Base-by-base conservation (phyloP, 2,797 vertebrate genomes). In the Macrochelys suwanniensis region DNA sequence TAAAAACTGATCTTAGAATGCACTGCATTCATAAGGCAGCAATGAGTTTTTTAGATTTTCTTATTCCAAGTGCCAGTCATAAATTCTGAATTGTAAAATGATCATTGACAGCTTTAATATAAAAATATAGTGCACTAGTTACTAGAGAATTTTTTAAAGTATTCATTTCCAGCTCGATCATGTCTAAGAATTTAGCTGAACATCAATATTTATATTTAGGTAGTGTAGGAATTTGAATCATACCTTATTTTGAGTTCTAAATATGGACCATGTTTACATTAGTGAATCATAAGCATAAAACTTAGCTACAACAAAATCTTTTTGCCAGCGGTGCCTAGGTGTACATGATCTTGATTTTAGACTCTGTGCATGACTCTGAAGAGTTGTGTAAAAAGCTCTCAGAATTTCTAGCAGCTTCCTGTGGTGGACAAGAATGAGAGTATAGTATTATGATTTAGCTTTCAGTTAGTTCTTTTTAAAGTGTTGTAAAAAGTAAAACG, bases 171-270 rank as follows among this genome's bases (percentile, higher is more conserved):
- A 95, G 56, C 97, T 96, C 94, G 96, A 97, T 96, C 96, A 97
- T 88, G 95, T 96, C 97, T 97, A 97, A 97, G 93, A 97, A 97
- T 97, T 94, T 96, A 97, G 95, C 95, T 96, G 96, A 98, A 96
- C 94, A 91, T 97, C 96, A 97, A 97, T 98, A 98, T 97, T 97
- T 97, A 98, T 96, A 76, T 97, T 97, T 98, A 95, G 96, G 91
- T 97, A 93, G 92, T 90, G 85, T 80, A 88, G 92, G 88, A 94
- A 94, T 95, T 97, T 96, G 96, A 97, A 89, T 97, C 96, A 96
- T 97, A 96, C 87, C 93, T 93, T 91, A 94, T 97, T 97, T 97
- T 85, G 96, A 89, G 91, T 96, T 97, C 93, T 96, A 97, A 96
- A 97, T 97, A 91, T 15, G 77, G 92, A 83, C 51, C 50, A 1